Evolutionary conservation across 2,113 vertebrate species (phyloP), one percentile per base, ranked within the genome.

Genomic region (Tachysurus fulvidraco): DNA sequence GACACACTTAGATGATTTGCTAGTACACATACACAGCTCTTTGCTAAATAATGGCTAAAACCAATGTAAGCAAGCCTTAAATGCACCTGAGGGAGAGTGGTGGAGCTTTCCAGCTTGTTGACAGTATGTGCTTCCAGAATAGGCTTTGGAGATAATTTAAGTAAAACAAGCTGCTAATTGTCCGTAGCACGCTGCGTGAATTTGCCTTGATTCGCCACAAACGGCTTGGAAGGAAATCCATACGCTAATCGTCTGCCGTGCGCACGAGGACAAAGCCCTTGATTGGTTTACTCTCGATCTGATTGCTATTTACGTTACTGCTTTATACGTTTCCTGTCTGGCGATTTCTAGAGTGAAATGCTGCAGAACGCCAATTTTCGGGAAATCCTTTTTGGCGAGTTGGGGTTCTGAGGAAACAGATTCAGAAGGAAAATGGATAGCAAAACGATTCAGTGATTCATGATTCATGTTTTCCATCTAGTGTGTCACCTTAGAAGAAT

Each of bases 241-340:
- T 90, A 90, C 88, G 78, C 91, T 94, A 94, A 95, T 93, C 93
- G 91, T 94, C 95, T 92, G 90, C 85, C 87, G 91, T 90, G 88
- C 87, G 90, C 90, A 92, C 92, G 86, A 88, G 92, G 93, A 93
- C 90, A 90, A 91, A 83, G 90, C 86, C 87, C 89, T 92, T 93
- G 94, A 94, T 93, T 95, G 92, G 93, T 94, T 95, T 93, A 93
- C 91, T 91, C 81, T 81, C 87, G 88, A 83, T 89, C 87, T 93
- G 94, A 95, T 95, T 94, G 86, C 89, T 95, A 92, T 95, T 95
- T 95, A 94, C 90, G 91, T 94, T 93, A 83, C 59, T 30, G 88
- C 92, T 92, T 90, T 88, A 92, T 91, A 83, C 19, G 91, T 90
- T 94, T 94, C 94, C 92, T 89, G 90, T 85, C 83, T 88, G 74